Conservation (phyloP, 1,140 invertebrate species). For the Adelges cooleyi region DNA sequence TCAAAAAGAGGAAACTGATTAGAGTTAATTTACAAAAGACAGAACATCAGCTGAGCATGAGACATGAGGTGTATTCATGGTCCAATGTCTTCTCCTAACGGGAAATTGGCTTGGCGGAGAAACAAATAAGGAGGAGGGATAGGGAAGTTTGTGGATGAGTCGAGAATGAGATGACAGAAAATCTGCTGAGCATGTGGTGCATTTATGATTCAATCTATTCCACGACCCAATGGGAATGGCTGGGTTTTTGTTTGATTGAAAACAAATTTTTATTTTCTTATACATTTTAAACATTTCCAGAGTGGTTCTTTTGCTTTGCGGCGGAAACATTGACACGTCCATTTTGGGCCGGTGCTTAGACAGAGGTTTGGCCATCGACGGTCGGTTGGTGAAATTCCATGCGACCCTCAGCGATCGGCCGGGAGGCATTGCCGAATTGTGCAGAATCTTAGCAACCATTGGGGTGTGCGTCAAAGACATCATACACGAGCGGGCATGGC, state of each 20-base stretch:
- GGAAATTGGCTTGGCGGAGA: too few species aligned
- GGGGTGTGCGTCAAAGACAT: conserved; percentile 91
- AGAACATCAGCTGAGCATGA: too few species aligned
- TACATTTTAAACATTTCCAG: conserved; percentile 43
- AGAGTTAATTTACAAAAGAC: too few species aligned
- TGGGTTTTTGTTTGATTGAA: too few species aligned
- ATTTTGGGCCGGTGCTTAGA: conserved; percentile 79
- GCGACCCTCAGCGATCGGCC: conserved; percentile 77
- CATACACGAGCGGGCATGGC: conserved; percentile 85
- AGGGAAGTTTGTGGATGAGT: too few species aligned
- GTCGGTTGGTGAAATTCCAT: conserved; percentile 71
- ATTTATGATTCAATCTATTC: not conserved
- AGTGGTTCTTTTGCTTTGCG: conserved; percentile 71
- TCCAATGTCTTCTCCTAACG: too few species aligned
- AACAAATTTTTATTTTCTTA: not conserved
- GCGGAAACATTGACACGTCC: conserved; percentile 89
- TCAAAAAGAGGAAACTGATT: too few species aligned
- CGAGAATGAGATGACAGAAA: not conserved
- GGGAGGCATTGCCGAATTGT: conserved; percentile 76
- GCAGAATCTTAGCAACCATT: conserved; percentile 55
- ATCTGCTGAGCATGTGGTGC: not conserved
- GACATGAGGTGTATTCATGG: too few species aligned
- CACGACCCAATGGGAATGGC: too few species aligned
- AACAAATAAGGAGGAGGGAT: too few species aligned
- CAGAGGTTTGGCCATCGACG: conserved; percentile 76